These are phyloP conservation scores for Trichonephila clavipes DNA, from an alignment of 1,140 invertebrate species.

Conservation along the genomic window DNA sequence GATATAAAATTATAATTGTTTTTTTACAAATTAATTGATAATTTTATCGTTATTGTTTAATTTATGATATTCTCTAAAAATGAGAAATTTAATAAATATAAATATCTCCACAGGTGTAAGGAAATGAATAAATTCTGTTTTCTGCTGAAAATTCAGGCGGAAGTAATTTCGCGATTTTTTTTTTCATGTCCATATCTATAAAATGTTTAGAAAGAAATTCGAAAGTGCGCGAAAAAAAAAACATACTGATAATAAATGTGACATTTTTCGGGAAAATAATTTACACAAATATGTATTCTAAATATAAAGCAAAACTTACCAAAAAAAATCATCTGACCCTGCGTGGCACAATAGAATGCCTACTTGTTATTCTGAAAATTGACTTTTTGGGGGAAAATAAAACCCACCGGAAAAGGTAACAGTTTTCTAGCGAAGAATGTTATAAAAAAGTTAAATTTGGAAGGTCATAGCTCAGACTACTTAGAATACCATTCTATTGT, in stretches of 20 bases:
- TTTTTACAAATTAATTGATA: no score
- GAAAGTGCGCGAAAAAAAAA: neutral
- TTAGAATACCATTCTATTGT: neutral
- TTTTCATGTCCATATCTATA: neutral
- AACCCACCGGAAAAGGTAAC: no score
- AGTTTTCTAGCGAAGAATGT: neutral
- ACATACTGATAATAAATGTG: neutral
- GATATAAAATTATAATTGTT: no score
- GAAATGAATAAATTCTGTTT: no score
- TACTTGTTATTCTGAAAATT: neutral
- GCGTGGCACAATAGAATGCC: neutral
- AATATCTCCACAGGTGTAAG: no score
- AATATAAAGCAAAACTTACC: neutral
- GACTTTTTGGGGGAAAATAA: no score
- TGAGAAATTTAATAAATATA: no score
- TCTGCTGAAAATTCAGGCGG: neutral
- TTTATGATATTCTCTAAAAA: no score
- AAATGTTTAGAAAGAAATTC: neutral
- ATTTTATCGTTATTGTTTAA: no score
- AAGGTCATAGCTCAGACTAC: neutral
- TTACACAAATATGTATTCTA: neutral
- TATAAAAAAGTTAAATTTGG: constrained; percentile 6
- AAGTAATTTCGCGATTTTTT: neutral
- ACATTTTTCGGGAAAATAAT: neutral
- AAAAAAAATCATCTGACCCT: neutral